phyloP scores from a whole-genome alignment of 2,113 vertebrate genomes.

The Poecile atricapillus region DNA sequence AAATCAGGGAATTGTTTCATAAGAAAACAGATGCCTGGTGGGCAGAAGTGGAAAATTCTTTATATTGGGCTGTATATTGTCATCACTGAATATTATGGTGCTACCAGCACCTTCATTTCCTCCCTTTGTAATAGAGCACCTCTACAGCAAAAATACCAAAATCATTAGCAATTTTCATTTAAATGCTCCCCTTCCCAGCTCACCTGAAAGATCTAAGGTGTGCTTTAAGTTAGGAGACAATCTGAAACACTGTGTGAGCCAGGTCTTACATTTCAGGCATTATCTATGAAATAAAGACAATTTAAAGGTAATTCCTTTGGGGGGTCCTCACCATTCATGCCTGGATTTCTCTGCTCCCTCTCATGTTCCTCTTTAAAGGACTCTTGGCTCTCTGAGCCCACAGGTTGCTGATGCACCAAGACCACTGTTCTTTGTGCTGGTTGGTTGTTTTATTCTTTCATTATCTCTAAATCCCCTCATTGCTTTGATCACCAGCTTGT shows the following conservation, averaged over 20 bases:
- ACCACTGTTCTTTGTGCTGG: background rate
- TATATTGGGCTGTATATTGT: background rate
- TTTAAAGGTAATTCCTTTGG: background rate
- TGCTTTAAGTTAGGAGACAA: background rate
- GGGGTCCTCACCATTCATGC: background rate
- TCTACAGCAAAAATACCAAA: background rate
- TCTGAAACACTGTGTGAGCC: background rate
- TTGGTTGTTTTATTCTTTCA: background rate
- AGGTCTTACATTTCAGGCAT: background rate
- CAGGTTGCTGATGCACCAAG: background rate
- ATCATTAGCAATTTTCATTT: background rate
- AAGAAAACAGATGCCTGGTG: background rate
- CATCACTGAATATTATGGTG: background rate
- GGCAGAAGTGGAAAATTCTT: background rate
- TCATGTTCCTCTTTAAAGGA: background rate
- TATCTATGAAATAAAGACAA: background rate
- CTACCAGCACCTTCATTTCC: background rate
- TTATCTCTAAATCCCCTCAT: background rate
- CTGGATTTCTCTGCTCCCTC: background rate
- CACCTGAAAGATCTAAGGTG: background rate
- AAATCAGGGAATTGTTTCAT: background rate
- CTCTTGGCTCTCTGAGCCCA: background rate
- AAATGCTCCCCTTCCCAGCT: background rate
- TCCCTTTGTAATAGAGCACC: background rate
- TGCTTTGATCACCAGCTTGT: background rate